phyloP scores from a whole-genome alignment of 2,113 vertebrate species.

The Ophthalmotilapia sp. region DNA sequence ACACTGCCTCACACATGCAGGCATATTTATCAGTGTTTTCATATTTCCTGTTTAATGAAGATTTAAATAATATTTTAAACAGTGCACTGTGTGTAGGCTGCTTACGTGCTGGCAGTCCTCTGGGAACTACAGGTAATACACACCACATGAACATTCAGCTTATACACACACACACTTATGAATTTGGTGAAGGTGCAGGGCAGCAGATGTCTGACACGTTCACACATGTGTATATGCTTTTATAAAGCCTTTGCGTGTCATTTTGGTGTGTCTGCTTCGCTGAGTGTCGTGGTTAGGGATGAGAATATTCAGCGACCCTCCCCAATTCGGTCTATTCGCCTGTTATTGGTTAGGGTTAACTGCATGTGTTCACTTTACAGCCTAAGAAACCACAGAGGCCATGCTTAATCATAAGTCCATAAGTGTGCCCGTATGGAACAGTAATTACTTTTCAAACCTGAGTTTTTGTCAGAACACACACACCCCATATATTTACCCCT shows the following conservation, averaged over 20 bases:
- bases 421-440: neutral
- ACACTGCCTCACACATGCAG: neutral
- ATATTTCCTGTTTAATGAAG: neutral
- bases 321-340: neutral
- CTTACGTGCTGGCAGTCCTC: neutral
- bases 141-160: neutral
- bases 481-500: neutral
- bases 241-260: neutral
- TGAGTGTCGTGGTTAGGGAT: neutral
- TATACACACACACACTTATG: neutral
- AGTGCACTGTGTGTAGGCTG: neutral
- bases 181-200: neutral
- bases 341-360: neutral
- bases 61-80: neutral
- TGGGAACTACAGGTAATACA: constrained; percentile 32
- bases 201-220: constrained; percentile 10
- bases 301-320: neutral
- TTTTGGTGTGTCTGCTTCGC: neutral
- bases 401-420: constrained; percentile 7
- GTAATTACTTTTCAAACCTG: constrained; percentile 33
- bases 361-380: neutral
- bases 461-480: constrained; percentile 19
- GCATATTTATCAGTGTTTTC: neutral
- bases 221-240: neutral
- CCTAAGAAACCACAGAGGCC: constrained; percentile 5